phyloP scores from a whole-genome alignment of 2,113 vertebrate species.

The Ramphastos sulfuratus region DNA sequence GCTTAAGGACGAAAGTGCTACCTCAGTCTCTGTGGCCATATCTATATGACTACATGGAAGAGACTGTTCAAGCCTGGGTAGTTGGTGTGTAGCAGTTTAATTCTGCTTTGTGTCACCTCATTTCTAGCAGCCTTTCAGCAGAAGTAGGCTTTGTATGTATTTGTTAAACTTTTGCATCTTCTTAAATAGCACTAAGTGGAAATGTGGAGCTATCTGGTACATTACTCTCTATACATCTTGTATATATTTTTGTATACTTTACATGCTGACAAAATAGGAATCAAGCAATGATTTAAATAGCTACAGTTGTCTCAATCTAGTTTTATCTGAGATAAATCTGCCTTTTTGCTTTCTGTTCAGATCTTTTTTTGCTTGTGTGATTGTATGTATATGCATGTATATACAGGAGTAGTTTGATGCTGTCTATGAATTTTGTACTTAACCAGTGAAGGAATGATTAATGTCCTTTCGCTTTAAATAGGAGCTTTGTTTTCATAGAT shows the following conservation, averaged over 20 bases:
- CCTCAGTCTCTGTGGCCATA: neutral
- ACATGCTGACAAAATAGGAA: neutral
- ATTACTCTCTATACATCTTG: neutral
- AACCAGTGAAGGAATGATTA: neutral
- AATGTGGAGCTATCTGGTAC: neutral
- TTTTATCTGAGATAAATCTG: neutral
- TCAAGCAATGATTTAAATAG: neutral
- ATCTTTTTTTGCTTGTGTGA: neutral
- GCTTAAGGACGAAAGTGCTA: neutral
- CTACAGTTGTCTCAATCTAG: neutral
- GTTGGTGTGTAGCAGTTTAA: neutral
- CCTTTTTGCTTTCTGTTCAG: neutral
- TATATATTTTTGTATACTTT: neutral
- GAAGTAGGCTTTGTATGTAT: neutral
- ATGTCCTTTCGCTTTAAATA: neutral
- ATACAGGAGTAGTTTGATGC: neutral
- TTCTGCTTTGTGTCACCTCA: neutral
- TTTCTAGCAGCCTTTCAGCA: neutral
- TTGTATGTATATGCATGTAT: fast-evolving
- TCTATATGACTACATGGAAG: fast-evolving
- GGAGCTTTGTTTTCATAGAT: neutral
- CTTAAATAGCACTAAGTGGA: neutral
- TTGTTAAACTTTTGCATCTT: neutral
- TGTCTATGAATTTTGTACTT: neutral
- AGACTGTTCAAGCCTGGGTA: neutral